A percentile compares a stretch with the other conserved stretches of the same genome.
Evolutionary conservation across 2,888 invertebrate species (phyloP).

Genomic region (Limenitis camilla): DNA sequence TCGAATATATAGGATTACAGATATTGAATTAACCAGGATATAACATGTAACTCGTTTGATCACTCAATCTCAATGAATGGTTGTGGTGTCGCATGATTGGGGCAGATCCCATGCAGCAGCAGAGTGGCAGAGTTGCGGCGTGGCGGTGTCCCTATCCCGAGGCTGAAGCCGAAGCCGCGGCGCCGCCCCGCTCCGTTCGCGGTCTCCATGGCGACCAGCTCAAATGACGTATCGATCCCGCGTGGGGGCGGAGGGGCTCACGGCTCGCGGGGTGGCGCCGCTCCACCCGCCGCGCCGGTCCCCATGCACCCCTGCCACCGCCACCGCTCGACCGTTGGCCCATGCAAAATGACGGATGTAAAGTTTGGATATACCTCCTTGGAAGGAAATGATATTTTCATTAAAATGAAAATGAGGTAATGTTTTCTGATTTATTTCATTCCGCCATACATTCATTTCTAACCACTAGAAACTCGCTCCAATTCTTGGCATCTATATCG

Average conservation of each 20-base stretch:
- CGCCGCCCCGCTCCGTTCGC: slow-evolving; percentile 72
- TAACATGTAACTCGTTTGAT: no score
- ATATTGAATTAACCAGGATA: no score
- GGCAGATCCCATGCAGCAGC: slow-evolving; percentile 60
- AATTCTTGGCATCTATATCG: slow-evolving; percentile 12
- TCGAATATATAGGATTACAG: no score
- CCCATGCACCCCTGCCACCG: slow-evolving; percentile 60
- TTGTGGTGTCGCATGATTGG: slow-evolving; percentile 17
- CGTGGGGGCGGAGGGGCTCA: slow-evolving; percentile 54
- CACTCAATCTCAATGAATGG: no score
- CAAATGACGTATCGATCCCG: slow-evolving; percentile 75
- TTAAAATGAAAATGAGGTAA: slow-evolving; percentile 68
- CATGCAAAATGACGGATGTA: slow-evolving; percentile 76
- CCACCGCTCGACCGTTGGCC: slow-evolving; percentile 72
- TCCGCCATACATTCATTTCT: slow-evolving; percentile 26
- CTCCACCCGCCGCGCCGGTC: slow-evolving; percentile 62
- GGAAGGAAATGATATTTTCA: slow-evolving; percentile 72
- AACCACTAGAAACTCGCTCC: slow-evolving; percentile 8
- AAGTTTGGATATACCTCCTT: slow-evolving; percentile 73
- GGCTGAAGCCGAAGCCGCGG: slow-evolving; percentile 50
- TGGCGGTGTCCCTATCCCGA: slow-evolving; percentile 68
- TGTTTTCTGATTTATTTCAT: slow-evolving; percentile 51
- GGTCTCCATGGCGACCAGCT: slow-evolving; percentile 75
- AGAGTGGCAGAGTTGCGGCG: slow-evolving; percentile 57
- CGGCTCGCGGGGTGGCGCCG: slow-evolving; percentile 60